phyloP scores from a whole-genome alignment of 2,888 invertebrate genomes.

The Lampropteryx suffumata region DNA sequence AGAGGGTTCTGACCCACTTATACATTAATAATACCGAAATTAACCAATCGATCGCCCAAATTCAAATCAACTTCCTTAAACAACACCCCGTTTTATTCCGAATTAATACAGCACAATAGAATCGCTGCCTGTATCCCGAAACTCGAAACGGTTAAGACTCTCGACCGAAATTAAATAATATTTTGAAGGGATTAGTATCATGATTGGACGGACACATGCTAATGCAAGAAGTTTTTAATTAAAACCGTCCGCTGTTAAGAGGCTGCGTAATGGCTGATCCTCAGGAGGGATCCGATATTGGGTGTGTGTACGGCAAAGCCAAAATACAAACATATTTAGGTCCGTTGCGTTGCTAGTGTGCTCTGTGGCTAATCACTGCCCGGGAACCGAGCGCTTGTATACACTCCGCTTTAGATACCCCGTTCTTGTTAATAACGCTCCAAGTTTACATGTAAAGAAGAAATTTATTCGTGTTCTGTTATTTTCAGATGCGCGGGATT shows the following conservation, averaged over 20 bases:
- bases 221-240: constrained; percentile 83
- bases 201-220: constrained; percentile 75
- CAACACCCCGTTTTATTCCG: constrained; percentile 31
- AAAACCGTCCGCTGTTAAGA: constrained; percentile 80
- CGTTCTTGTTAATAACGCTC: constrained; percentile 56
- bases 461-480: constrained; percentile 35
- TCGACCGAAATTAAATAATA: constrained; percentile 70
- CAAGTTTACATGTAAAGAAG: constrained; percentile 32
- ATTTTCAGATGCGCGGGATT: constrained; percentile 73
- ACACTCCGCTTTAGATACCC: constrained; percentile 62
- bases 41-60: constrained; percentile 41
- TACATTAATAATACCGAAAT: constrained; percentile 60
- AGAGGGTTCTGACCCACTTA: constrained; percentile 58
- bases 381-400: constrained; percentile 56
- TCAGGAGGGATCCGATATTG: constrained; percentile 77
- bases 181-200: constrained; percentile 73
- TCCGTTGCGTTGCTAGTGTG: constrained; percentile 68
- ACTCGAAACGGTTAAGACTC: constrained; percentile 38
- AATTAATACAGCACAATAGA: constrained; percentile 36
- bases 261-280: constrained; percentile 80
- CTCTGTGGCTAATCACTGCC: constrained; percentile 73
- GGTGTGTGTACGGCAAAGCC: constrained; percentile 72
- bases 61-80: constrained; percentile 28
- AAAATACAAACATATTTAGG: constrained; percentile 81
- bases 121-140: constrained; percentile 30